phyloP scores from a whole-genome alignment of 2,888 invertebrate species.

The Vanessa cardui region DNA sequence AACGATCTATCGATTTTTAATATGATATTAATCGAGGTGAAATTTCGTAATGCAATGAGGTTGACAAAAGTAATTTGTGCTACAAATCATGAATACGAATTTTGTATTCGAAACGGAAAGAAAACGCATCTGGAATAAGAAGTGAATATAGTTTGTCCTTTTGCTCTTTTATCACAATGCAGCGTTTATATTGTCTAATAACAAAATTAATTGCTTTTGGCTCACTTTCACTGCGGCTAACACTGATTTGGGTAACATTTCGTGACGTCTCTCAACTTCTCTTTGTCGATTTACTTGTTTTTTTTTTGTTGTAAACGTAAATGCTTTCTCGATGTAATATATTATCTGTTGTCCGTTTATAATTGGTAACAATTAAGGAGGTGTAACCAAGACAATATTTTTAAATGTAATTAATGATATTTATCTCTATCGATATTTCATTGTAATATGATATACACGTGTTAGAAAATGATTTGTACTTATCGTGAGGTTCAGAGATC shows the following conservation, averaged over 20 bases:
- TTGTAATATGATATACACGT: conserved; percentile 39
- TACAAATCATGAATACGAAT: conserved; percentile 65
- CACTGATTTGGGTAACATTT: conserved; percentile 67
- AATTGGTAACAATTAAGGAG: conserved; percentile 12
- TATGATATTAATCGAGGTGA: conserved; percentile 49
- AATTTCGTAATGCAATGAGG: conserved; percentile 58
- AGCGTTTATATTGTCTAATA: conserved; percentile 56
- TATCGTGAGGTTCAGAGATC: conserved; percentile 64
- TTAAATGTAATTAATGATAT: neutral
- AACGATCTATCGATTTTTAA: conserved; percentile 30
- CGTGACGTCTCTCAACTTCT: conserved; percentile 58
- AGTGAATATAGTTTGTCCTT: conserved; percentile 51
- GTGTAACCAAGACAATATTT: neutral
- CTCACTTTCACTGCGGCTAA: conserved; percentile 73
- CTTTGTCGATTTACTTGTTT: conserved; percentile 59
- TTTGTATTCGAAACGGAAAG: conserved; percentile 63
- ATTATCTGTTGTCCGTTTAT: conserved; percentile 45
- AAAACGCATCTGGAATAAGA: conserved; percentile 62
- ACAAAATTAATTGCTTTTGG: conserved; percentile 59
- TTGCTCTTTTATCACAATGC: conserved; percentile 38
- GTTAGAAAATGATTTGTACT: conserved; percentile 59
- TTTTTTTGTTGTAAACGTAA: conserved; percentile 53
- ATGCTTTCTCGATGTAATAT: conserved; percentile 65
- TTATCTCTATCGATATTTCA: conserved; percentile 32
- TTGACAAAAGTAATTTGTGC: conserved; percentile 52